Evolutionary conservation across 2,113 vertebrate genomes (phyloP).

Genomic region (Macaca mulatta): DNA sequence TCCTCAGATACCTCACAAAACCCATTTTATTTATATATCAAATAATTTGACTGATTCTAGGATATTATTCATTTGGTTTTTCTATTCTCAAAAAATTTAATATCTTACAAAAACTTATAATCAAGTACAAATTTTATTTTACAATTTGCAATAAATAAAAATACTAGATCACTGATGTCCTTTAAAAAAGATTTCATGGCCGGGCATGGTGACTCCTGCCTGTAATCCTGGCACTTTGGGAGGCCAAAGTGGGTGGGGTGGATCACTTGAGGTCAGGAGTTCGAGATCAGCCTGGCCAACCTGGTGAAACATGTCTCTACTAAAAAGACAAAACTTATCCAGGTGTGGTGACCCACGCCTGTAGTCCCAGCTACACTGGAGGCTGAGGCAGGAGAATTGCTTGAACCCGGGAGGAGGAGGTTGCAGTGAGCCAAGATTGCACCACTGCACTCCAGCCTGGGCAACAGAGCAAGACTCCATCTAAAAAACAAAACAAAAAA

Average conservation of each 20-base stretch:
- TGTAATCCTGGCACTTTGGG: too few species aligned
- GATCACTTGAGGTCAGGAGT: neutral
- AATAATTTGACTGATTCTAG: neutral
- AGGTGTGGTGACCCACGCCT: neutral
- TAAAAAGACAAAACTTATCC: neutral
- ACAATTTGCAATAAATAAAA: neutral
- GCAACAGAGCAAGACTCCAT: neutral
- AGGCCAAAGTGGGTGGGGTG: too few species aligned
- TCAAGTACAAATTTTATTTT: neutral
- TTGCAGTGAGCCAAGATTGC: neutral
- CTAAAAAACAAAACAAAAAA: neutral
- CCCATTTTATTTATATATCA: neutral
- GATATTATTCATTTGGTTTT: neutral
- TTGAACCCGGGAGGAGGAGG: neutral
- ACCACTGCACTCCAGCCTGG: too few species aligned
- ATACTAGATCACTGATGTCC: neutral
- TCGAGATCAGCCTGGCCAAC: neutral
- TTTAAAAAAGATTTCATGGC: neutral
- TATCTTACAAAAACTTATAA: neutral
- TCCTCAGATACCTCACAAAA: neutral
- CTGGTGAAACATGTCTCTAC: neutral
- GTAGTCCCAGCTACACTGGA: neutral
- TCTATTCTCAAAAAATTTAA: neutral
- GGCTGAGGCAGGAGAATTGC: neutral
- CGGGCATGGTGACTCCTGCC: too few species aligned